Base-by-base conservation (phyloP, 2,888 invertebrate species). In the Athripsodes cinereus region DNA sequence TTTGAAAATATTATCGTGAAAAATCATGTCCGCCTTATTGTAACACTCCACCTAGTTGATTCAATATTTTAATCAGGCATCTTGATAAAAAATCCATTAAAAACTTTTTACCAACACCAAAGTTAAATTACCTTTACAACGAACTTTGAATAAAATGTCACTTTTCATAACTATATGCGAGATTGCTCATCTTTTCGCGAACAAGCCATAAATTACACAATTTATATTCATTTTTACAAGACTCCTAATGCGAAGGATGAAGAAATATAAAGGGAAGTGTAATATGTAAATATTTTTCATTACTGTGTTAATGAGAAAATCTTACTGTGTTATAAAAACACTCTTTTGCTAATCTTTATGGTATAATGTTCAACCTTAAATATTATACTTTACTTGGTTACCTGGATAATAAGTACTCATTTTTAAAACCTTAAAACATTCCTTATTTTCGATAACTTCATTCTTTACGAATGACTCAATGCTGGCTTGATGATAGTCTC, bases 21-120 rank as follows among this genome's bases (percentile, higher is more conserved):
- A 56, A 57, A 52, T 57, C 57, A 51, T 47, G 48, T 51, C 44
- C 58, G 55, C 58, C 58, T 44, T 56, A 58, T 60, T 60, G 59
- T 60, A 48, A 22, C 40, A 16, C 40, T 40, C 2, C 13, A 22
- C 58, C 56, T 58, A 48, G 53, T 55, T 22, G 35, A 54, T 63
- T 59, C 61, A 63, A 58, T 61, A 63, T 59, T 63, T 63, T 61
- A 63, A 61, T 63, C 40, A 57, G 55, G 50, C 63, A 63, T 63
- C 63, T 63, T 63, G 63, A 63, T 63, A 63, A 63, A 63, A 63
- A 63, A 61, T 61, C 63, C 63, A 61, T 61, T 63, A 61, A 63
- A 40, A 63, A 63, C 59, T 61, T 63, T 60, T 61, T 58, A 52
- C 59, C 61, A 61, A 63, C 63, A 63, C 63, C 59, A 53, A 62